Evolutionary conservation across 92 coral and sea anemone genomes (phyloP).

Genomic region (Siderastrea radians): DNA sequence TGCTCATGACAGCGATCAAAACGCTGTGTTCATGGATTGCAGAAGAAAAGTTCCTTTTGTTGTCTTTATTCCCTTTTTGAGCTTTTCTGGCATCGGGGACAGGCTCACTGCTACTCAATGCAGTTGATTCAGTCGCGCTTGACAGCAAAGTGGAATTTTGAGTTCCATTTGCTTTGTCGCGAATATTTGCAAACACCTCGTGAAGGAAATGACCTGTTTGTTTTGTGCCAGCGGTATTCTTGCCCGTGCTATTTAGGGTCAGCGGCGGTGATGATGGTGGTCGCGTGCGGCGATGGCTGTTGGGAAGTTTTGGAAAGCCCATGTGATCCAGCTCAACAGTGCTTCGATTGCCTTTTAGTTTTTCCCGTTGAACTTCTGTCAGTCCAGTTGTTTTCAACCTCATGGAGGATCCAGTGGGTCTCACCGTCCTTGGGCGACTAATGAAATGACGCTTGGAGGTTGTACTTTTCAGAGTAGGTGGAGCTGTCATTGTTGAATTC

Average conservation of each 20-base stretch:
- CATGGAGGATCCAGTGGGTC: too few relatives aligned
- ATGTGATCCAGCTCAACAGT: background rate
- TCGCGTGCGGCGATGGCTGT: too few relatives aligned
- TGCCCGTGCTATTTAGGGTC: too few relatives aligned
- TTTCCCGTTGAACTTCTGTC: background rate
- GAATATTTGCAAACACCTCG: background rate
- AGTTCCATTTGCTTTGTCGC: background rate
- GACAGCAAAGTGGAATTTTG: background rate
- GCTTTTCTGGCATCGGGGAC: background rate
- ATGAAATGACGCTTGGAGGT: too few relatives aligned
- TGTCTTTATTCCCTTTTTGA: background rate
- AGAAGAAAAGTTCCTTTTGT: background rate
- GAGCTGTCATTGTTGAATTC: too few relatives aligned
- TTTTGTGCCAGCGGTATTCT: too few relatives aligned
- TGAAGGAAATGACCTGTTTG: background rate
- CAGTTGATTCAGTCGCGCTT: background rate
- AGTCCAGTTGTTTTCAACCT: background rate
- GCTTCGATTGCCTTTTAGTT: too few relatives aligned
- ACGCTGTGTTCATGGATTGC: background rate
- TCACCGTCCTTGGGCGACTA: too few relatives aligned
- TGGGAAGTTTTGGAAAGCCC: background rate
- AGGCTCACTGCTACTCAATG: background rate
- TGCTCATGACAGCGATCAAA: slow-evolving; percentile 4
- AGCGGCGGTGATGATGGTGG: too few relatives aligned
- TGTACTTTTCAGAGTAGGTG: too few relatives aligned